Conservation (phyloP, 2,888 invertebrate species). For the Meiosimyza platycephala region DNA sequence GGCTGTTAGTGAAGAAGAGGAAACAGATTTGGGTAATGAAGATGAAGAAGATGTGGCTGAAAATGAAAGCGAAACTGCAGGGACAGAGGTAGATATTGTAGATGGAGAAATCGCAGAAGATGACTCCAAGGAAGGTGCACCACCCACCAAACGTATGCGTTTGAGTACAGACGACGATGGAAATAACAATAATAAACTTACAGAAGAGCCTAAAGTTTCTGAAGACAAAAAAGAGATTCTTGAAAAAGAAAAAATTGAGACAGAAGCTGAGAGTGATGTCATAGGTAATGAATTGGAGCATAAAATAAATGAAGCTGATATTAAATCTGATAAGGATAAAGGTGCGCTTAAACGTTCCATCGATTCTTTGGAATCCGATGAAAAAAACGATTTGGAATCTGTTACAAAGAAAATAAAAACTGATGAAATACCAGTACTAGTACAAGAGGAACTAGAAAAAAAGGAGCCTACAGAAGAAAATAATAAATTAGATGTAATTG, state of each 20-base stretch:
- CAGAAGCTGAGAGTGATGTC: slow-evolving; percentile 3
- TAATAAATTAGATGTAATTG: slow-evolving; percentile 11
- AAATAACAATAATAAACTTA: slow-evolving; percentile 35
- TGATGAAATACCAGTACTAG: slow-evolving; percentile 38
- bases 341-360: slow-evolving; percentile 34
- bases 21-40: slow-evolving; percentile 40
- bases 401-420: slow-evolving; percentile 44
- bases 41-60: slow-evolving; percentile 44
- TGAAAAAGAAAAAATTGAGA: slow-evolving; percentile 20
- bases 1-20: slow-evolving; percentile 40
- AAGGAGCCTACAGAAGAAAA: not conserved
- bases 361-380: slow-evolving; percentile 26
- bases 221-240: not conserved
- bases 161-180: slow-evolving; percentile 47
- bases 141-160: slow-evolving; percentile 51
- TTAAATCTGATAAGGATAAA: slow-evolving; percentile 15
- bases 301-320: slow-evolving; percentile 20
- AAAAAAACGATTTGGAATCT: slow-evolving; percentile 6
- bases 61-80: slow-evolving; percentile 26
- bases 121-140: slow-evolving; percentile 41
- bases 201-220: not conserved
- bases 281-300: slow-evolving; percentile 4
- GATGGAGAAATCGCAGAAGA: slow-evolving; percentile 43
- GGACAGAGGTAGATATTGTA: slow-evolving; percentile 42
- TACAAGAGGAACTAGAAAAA: slow-evolving; percentile 17